Base-by-base conservation (phyloP, 1,140 invertebrate species). In the Microplitis mediator region DNA sequence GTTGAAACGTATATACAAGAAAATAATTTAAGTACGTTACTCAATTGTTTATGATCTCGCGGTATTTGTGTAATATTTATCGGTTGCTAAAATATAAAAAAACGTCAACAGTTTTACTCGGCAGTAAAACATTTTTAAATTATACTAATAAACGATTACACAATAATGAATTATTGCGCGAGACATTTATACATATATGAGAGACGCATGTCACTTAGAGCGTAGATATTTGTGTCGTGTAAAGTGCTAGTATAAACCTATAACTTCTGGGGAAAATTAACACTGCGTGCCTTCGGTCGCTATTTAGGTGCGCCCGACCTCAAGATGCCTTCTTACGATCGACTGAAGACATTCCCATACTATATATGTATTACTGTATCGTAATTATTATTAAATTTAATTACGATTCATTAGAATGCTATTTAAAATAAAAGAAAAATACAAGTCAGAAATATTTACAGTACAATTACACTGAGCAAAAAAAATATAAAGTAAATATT, bases 251-350 rank as follows among this genome's bases (percentile, higher is more conserved):
- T 67, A 39, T 16, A 54, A 64, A 45, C 52, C 58, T 39, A 13
- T 36, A 60, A 45, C 61, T 61, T 52, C 31, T 50, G 69, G 16
- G 34, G 50, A 70, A 66, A 70, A 51, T 63, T 64, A 64, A 64
- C 34, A 51, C 61, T 65, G 65, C 39, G 65, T 58, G 32, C 39
- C 50, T 60, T 34, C 39, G 52, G 51, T 36, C 13, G 16, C 36
- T 65, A 52, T 52, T 51, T 73, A 73, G 72, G 72, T 73, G 72
- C 72, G 66, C 65, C 72, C 68, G 72, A 63, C 72, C 72, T 69
- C 65, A 73, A 69, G 66, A 73, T 73, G 72, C 65, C 72, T 63
- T 64, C 66, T 54, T 34, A n/a, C 35, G 35, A 14, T 51, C 52
- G 23, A 58, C 14, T n/a, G 23, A 58, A 58, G 14, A 58, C 56